Conservation (phyloP, 2,797 vertebrate species). For the Urocyon cinereoargenteus region DNA sequence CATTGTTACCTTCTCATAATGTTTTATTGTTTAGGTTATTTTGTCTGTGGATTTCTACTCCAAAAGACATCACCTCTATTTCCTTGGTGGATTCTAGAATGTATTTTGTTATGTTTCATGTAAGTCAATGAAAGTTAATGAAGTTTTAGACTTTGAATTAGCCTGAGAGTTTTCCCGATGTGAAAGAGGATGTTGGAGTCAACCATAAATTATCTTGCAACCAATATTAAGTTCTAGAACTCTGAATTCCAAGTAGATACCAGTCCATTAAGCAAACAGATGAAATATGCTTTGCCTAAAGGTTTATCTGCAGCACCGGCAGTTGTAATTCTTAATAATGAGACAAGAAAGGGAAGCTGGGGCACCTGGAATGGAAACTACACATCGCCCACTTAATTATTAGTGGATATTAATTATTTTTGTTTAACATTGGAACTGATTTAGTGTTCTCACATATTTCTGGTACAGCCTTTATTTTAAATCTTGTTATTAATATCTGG, state of each 20-base stretch:
- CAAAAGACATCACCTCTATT: neutral
- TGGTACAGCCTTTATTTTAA: slow-evolving; percentile 71
- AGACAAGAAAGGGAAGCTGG: slow-evolving; percentile 53
- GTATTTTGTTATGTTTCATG: slow-evolving; percentile 20
- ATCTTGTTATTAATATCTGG: slow-evolving; percentile 69
- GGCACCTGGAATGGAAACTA: slow-evolving; percentile 51
- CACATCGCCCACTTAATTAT: slow-evolving; percentile 65
- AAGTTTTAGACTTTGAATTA: slow-evolving; percentile 40
- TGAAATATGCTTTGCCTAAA: slow-evolving; percentile 72
- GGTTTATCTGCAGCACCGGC: slow-evolving; percentile 59
- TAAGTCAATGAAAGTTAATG: slow-evolving; percentile 19
- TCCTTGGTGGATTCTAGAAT: slow-evolving; percentile 20
- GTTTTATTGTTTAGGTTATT: neutral
- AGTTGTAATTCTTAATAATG: slow-evolving; percentile 76
- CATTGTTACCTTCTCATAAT: neutral
- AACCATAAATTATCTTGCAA: slow-evolving; percentile 61
- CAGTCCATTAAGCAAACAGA: slow-evolving; percentile 69
- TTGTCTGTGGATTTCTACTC: neutral
- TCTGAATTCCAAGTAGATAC: slow-evolving; percentile 74
- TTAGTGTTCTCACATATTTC: slow-evolving; percentile 70
- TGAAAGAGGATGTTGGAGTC: slow-evolving; percentile 47
- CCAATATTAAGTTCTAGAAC: slow-evolving; percentile 46
- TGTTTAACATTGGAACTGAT: slow-evolving; percentile 59
- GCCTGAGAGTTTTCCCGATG: neutral
- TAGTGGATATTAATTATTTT: slow-evolving; percentile 73